Percentiles rank a stretch among this genome's conserved stretches.
phyloP scores from a whole-genome alignment of 2,797 vertebrate genomes.

The Sebastes minor region DNA sequence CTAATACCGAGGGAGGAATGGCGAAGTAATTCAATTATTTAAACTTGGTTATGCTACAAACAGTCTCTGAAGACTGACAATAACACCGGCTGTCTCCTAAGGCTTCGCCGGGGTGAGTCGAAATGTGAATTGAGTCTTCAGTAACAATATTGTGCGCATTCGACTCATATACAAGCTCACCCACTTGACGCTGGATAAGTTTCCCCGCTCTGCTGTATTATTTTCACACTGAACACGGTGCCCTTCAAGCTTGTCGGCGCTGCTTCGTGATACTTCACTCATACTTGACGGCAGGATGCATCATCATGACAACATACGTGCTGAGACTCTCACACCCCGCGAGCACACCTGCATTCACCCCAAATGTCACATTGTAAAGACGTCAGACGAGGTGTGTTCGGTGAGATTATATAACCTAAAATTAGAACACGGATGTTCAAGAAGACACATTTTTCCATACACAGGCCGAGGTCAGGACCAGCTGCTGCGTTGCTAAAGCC shows the following conservation, averaged over 20 bases:
- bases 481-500: conserved; percentile 56
- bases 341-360: neutral
- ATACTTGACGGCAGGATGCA: neutral
- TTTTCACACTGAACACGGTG: neutral
- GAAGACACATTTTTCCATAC: conserved; percentile 7
- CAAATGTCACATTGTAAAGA: conserved; percentile 13
- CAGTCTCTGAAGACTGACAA: conserved; percentile 72
- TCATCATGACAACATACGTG: neutral
- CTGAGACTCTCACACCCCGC: conserved; percentile 12
- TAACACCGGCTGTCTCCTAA: conserved; percentile 57
- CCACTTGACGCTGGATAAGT: conserved; percentile 25
- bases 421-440: conserved; percentile 16
- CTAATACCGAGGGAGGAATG: conserved; percentile 66
- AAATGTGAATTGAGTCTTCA: conserved; percentile 50
- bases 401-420: conserved; percentile 2
- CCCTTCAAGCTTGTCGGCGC: neutral
- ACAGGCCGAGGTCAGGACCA: conserved; percentile 43
- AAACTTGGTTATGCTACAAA: conserved; percentile 77
- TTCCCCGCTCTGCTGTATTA: neutral
- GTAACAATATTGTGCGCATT: conserved; percentile 43
- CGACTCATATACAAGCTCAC: conserved; percentile 12
- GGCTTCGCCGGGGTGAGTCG: conserved; percentile 29
- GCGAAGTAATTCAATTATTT: conserved; percentile 75
- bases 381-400: conserved; percentile 21
- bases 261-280: neutral